Evolutionary conservation across 2,888 invertebrate species (phyloP).

Genomic region (Ferrisia virgata): DNA sequence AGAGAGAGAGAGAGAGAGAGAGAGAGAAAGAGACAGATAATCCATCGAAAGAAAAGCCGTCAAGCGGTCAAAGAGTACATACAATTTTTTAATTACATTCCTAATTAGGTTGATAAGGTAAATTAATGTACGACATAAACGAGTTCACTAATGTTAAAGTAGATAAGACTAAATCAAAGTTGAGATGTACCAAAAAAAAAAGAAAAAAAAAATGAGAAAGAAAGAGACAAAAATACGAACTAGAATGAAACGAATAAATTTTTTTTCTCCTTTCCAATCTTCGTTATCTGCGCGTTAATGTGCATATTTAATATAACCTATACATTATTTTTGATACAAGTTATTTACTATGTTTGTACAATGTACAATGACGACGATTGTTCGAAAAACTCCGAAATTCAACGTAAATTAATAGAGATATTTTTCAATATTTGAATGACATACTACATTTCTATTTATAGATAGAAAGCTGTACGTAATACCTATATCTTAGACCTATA

Average conservation of each 20-base stretch:
- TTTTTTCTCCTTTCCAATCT: background rate
- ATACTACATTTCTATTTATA: too few relatives aligned
- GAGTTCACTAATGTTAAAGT: background rate
- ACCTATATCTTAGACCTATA: too few relatives aligned
- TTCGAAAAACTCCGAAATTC: background rate
- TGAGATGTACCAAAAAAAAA: background rate
- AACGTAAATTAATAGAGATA: background rate
- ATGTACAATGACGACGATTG: background rate
- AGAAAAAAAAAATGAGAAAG: background rate
- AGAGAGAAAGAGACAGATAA: background rate
- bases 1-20: too few relatives aligned
- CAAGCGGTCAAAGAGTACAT: slow-evolving; percentile 26
- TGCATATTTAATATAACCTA: too few relatives aligned
- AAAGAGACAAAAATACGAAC: background rate
- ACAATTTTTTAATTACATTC: slow-evolving; percentile 19
- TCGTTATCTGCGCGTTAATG: too few relatives aligned
- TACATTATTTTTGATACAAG: too few relatives aligned
- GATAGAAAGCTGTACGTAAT: too few relatives aligned
- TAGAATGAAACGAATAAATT: too few relatives aligned
- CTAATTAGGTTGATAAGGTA: slow-evolving; percentile 29
- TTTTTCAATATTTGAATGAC: too few relatives aligned
- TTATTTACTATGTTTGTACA: too few relatives aligned
- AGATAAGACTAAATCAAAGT: background rate
- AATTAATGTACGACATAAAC: slow-evolving; percentile 14
- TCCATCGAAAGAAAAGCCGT: slow-evolving; percentile 17